These are phyloP conservation scores for Agriopis marginaria DNA, from an alignment of 2,888 invertebrate genomes.

Conservation along the genomic window DNA sequence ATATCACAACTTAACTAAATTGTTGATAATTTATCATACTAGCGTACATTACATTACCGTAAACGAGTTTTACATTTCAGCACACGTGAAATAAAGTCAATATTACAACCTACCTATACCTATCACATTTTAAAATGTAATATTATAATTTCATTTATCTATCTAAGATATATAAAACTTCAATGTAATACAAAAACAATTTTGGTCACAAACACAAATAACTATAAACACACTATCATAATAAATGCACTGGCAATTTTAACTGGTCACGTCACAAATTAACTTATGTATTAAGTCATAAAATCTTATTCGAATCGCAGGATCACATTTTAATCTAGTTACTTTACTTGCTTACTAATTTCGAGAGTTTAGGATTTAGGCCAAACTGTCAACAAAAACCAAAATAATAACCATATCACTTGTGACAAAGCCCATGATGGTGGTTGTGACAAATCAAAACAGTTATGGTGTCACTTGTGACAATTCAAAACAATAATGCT, in stretches of 20 bases:
- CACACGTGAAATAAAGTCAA: conserved; percentile 38
- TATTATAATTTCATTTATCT: not conserved
- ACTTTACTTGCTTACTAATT: too few relatives aligned
- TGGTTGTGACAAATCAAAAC: not conserved
- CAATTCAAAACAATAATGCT: too few relatives aligned
- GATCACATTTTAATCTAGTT: conserved; percentile 5
- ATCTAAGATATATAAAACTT: not conserved
- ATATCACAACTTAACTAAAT: conserved; percentile 43
- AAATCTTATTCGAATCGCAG: not conserved
- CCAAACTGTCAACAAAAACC: not conserved
- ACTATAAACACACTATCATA: conserved; percentile 33
- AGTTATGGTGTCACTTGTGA: not conserved
- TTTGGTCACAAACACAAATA: conserved; percentile 25
- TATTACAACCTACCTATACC: not conserved
- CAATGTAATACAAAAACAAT: not conserved
- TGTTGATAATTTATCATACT: conserved; percentile 75
- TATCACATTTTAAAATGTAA: conserved; percentile 8
- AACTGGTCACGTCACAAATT: conserved; percentile 43
- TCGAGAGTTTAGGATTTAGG: not conserved
- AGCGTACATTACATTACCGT: conserved; percentile 57
- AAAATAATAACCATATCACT: not conserved
- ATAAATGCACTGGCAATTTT: conserved; percentile 60
- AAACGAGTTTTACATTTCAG: conserved; percentile 47
- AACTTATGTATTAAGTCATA: not conserved
- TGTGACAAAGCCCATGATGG: not conserved